These are phyloP conservation scores for Apodemia mormo DNA, from an alignment of 2,888 invertebrate species.

Conservation along the genomic window DNA sequence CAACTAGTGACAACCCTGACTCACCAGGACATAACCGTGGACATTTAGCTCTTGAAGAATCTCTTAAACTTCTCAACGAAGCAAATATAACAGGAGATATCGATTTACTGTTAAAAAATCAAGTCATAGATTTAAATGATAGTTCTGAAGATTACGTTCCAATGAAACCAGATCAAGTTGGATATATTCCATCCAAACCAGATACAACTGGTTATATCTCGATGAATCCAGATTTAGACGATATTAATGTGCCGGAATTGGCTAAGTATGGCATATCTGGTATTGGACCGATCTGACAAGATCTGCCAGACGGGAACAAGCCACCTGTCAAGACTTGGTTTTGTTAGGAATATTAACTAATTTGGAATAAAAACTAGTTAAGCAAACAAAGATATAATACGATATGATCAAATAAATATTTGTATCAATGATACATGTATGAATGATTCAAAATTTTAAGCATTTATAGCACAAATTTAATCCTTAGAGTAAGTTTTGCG, in stretches of 20 bases:
- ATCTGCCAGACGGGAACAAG: conserved; percentile 51
- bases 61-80: conserved; percentile 70
- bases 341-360: conserved; percentile 48
- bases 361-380: no score
- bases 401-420: no score
- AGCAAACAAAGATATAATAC: no score
- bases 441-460: no score
- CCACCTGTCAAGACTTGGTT: conserved; percentile 79
- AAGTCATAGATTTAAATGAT: conserved; percentile 62
- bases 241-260: conserved; percentile 65
- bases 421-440: no score
- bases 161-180: conserved; percentile 47
- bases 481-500: no score
- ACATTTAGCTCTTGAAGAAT: conserved; percentile 68
- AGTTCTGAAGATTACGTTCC: conserved; percentile 72
- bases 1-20: conserved; percentile 50
- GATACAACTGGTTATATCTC: conserved; percentile 31
- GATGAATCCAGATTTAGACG: conserved; percentile 54
- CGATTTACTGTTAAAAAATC: conserved; percentile 58
- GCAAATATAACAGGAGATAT: conserved; percentile 66
- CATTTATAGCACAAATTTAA: no score
- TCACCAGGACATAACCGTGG: conserved; percentile 60
- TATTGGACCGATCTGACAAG: conserved; percentile 67
- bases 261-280: conserved; percentile 59
- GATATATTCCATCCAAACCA: conserved; percentile 30